Evolutionary conservation across 1,140 invertebrate genomes (phyloP).

Genomic region (Triops cancriformis): DNA sequence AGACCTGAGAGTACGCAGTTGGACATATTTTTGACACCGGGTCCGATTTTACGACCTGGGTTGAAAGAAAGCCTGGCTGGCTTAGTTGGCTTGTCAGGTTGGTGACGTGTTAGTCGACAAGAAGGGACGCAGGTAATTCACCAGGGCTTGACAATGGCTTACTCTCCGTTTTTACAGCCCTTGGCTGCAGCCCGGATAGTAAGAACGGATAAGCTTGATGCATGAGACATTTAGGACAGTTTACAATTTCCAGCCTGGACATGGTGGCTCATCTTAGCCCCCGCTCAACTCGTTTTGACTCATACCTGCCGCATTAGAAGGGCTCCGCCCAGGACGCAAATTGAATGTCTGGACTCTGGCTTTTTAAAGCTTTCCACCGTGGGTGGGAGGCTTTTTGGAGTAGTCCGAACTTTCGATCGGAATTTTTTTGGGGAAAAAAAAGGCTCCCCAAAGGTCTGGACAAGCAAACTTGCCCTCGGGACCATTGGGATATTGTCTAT

Average conservation of each 20-base stretch:
- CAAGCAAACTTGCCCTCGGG: background rate
- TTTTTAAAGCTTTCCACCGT: background rate
- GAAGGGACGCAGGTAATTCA: background rate
- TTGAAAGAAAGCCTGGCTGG: background rate
- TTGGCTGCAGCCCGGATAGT: background rate
- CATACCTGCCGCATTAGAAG: background rate
- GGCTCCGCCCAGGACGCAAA: background rate
- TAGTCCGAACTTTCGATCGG: background rate
- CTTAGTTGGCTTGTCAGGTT: background rate
- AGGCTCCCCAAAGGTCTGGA: background rate
- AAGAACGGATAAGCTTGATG: background rate
- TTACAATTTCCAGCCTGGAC: conserved; percentile 4
- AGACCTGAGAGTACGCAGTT: too few species aligned
- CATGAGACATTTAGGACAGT: conserved; percentile 3
- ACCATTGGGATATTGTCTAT: background rate
- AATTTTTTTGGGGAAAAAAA: background rate
- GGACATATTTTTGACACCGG: background rate
- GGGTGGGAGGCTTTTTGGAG: conserved; percentile 4
- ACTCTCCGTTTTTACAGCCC: background rate
- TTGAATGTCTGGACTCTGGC: background rate
- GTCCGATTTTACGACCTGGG: background rate
- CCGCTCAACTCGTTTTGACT: conserved; percentile 2
- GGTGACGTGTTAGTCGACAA: background rate
- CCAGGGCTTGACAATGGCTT: background rate
- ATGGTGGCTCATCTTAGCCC: background rate